Evolutionary conservation across 2,888 invertebrate genomes (phyloP).

Genomic region (Eustalomyia histrio): DNA sequence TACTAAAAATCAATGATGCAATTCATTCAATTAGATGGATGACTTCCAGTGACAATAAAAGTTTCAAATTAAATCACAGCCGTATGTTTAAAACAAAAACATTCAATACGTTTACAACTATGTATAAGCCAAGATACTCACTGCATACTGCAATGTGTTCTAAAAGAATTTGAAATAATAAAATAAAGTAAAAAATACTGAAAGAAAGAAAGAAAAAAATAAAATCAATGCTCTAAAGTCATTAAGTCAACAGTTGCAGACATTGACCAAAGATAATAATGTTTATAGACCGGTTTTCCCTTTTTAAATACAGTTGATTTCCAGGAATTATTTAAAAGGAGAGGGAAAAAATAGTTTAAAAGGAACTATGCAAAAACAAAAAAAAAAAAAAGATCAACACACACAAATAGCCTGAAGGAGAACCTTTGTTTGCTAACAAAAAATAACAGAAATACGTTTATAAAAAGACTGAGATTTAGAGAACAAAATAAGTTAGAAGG

Average conservation of each 20-base stretch:
- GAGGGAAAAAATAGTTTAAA: conserved; percentile 12
- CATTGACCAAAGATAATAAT: conserved; percentile 39
- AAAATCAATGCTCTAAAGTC: conserved; percentile 54
- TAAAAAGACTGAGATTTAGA: conserved; percentile 53
- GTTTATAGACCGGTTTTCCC: conserved; percentile 74
- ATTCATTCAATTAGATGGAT: conserved; percentile 66
- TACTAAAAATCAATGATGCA: conserved; percentile 67
- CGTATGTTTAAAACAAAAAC: conserved; percentile 25
- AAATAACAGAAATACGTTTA: conserved; percentile 40
- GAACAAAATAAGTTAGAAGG: conserved; percentile 52
- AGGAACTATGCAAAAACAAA: conserved; percentile 1
- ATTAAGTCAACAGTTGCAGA: conserved; percentile 63
- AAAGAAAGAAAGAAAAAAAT: no score
- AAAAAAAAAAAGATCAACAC: conserved; percentile 7
- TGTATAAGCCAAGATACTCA: conserved; percentile 1
- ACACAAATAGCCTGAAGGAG: conserved; percentile 39
- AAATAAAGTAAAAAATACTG: conserved; percentile 19
- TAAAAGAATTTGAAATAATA: conserved; percentile 38
- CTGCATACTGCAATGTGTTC: background rate
- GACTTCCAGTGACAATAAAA: conserved; percentile 66
- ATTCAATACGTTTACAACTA: background rate
- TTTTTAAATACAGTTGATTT: conserved; percentile 79
- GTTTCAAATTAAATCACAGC: conserved; percentile 55
- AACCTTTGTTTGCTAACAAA: conserved; percentile 35
- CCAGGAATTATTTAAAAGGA: conserved; percentile 69